Evolutionary conservation across 2,888 invertebrate genomes (phyloP), one percentile per base, ranked within the genome.

Genomic region (Lamellibrachia satsuma): DNA sequence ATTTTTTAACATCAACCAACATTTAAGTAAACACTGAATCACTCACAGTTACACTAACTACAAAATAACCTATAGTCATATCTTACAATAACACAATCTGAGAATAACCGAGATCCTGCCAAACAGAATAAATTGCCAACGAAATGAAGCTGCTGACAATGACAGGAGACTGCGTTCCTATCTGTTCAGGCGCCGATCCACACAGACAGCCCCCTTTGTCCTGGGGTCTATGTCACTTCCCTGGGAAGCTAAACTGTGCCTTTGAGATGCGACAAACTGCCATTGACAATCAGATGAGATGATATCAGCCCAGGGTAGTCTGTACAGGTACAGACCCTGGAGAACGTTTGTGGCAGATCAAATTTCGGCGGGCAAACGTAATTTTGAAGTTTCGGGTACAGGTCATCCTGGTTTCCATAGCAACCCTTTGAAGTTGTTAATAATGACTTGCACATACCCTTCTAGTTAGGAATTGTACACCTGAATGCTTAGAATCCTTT

Each of bases 311-410:
- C 75, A 15, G 22, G 4, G 15, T 75, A 22, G 75, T n/a, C 11
- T 0, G 7, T n/a, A 75, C 75, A 75, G 75, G 75, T 75, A 75
- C 75, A 60, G 15, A 75, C 75, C 75, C 75, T 75, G 75, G 75
- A 75, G 75, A 75, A 75, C 75, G 22, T 15, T 15, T 75, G n/a
- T n/a, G 22, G 75, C 75, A 15, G 15, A 75, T 75, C 75, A 75
- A 22, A n/a, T 75, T 75, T 75, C 75, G 22, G 75, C 2, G 22
- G 75, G 75, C 22, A 75, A 75, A 75, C 75, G 22, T n/a, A 75
- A 75, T 75, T 75, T 75, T 75, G 75, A 75, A 75, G 75, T 75
- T 75, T 75, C 75, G 22, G 60, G 75, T 75, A 75, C 75, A 22
- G 75, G 75, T 75, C 75, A 75, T 15, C 15, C 3, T 75, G 22